phyloP scores from a whole-genome alignment of 2,797 vertebrate genomes.

The Triplophysa bombifrons region DNA sequence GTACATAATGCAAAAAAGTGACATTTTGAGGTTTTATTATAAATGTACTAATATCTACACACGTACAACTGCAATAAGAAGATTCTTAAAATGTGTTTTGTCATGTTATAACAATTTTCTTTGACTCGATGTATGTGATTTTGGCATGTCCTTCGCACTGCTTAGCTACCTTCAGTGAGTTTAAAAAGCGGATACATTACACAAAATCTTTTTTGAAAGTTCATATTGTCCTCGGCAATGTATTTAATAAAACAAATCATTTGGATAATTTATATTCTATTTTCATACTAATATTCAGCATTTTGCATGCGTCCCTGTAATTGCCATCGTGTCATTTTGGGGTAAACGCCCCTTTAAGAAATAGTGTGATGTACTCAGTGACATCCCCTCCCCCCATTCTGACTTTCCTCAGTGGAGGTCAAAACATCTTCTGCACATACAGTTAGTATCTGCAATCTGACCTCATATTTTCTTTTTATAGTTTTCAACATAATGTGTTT shows the following conservation, averaged over 20 bases:
- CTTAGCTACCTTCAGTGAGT: neutral
- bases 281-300: neutral
- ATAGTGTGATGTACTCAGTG: neutral
- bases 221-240: neutral
- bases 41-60: neutral
- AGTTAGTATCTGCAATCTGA: constrained; percentile 14
- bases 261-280: neutral
- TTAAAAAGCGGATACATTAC: neutral
- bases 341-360: neutral
- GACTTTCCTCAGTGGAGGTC: neutral
- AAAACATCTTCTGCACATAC: neutral
- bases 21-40: neutral
- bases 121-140: neutral
- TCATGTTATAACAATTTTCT: neutral
- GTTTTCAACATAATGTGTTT: neutral
- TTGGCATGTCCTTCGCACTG: neutral
- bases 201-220: neutral
- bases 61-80: neutral
- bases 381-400: neutral
- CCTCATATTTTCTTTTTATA: neutral
- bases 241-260: neutral
- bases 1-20: neutral
- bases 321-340: neutral
- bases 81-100: neutral
- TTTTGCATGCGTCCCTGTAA: neutral